phyloP scores from a whole-genome alignment of 2,888 invertebrate species.

The Lasioglossum zephyrum region DNA sequence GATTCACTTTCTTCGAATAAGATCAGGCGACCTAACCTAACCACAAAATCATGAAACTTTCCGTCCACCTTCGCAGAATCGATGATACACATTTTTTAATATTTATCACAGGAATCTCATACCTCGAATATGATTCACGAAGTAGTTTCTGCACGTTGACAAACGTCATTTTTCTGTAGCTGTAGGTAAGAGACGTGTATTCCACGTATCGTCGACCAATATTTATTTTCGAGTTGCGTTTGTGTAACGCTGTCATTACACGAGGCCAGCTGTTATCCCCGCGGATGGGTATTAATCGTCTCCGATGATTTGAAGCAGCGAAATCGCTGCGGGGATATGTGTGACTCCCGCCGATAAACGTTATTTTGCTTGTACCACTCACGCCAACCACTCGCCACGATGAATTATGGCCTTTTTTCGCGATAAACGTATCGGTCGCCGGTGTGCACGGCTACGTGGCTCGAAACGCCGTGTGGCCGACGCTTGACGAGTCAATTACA shows the following conservation, averaged over 20 bases:
- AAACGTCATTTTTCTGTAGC: neutral
- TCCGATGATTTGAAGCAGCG: conserved; percentile 55
- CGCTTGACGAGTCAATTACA: conserved; percentile 41
- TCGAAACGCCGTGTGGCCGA: neutral
- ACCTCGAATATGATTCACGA: neutral
- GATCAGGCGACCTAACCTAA: neutral
- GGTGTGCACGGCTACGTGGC: conserved; percentile 14
- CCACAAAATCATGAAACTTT: neutral
- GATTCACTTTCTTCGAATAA: neutral
- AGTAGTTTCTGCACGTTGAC: neutral
- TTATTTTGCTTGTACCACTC: conserved; percentile 45
- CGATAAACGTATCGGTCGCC: conserved; percentile 30
- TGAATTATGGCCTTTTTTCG: conserved; percentile 37
- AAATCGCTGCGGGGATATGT: conserved; percentile 46
- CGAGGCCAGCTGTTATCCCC: conserved; percentile 52
- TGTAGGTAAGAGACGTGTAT: neutral
- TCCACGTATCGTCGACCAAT: conserved; percentile 43
- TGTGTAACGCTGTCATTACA: conserved; percentile 48
- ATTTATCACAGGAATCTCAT: neutral
- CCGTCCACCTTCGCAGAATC: neutral
- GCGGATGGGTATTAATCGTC: conserved; percentile 68
- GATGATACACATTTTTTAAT: neutral
- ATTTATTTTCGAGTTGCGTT: conserved; percentile 76
- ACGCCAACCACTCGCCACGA: conserved; percentile 16
- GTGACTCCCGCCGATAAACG: conserved; percentile 48